phyloP scores from a whole-genome alignment of 1,140 invertebrate species.

The Cataglyphis hispanica region DNA sequence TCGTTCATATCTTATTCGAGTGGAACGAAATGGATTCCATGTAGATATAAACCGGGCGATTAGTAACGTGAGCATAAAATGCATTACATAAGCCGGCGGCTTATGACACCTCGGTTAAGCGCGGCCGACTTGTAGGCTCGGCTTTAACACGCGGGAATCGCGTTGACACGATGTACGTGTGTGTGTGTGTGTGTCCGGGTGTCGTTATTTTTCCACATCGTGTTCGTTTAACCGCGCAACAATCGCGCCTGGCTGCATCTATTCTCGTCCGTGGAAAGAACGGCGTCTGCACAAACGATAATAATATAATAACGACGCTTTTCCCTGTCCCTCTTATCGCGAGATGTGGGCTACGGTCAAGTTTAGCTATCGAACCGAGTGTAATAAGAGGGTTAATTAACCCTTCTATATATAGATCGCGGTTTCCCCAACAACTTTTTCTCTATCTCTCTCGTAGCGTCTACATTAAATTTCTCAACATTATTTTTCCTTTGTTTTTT shows the following conservation, averaged over 20 bases:
- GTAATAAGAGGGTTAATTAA: constrained; percentile 25
- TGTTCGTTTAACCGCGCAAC: constrained; percentile 27
- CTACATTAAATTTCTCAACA: background rate
- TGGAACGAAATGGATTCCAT: background rate
- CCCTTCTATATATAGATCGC: background rate
- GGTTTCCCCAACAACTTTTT: background rate
- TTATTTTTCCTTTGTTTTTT: background rate
- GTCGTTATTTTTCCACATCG: constrained; percentile 40
- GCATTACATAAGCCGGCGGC: constrained; percentile 39
- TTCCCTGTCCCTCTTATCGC: too few species aligned
- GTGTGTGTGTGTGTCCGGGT: background rate
- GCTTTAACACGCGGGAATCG: constrained; percentile 22
- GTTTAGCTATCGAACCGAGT: constrained; percentile 16
- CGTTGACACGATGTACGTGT: constrained; percentile 11
- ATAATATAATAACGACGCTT: constrained; percentile 29
- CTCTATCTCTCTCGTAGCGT: background rate
- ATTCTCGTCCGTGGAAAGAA: constrained; percentile 48
- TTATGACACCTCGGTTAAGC: constrained; percentile 36
- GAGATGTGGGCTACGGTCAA: background rate
- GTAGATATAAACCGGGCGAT: background rate
- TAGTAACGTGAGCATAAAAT: constrained; percentile 18
- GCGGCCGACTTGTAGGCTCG: background rate
- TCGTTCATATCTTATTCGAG: background rate
- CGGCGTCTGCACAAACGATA: constrained; percentile 44
- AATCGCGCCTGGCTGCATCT: constrained; percentile 36